A percentile compares a stretch with the other conserved stretches of the same genome.
Conservation (phyloP, 1,140 invertebrate species). For the Halotydeus destructor region DNA sequence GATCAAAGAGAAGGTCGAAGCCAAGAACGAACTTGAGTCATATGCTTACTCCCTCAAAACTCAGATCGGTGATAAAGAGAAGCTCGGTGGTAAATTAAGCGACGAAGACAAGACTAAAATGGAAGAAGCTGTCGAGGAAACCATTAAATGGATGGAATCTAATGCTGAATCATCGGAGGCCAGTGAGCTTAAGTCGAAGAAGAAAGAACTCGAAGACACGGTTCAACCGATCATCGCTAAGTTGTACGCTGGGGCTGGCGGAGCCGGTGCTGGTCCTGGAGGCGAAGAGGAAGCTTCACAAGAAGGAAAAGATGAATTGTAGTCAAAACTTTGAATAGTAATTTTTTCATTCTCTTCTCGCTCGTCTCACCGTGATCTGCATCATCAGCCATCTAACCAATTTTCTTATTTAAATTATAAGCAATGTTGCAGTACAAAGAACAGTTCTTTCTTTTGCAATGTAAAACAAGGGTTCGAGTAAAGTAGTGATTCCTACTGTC, state of each 20-base stretch:
- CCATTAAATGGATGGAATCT: constrained; percentile 94
- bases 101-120: constrained; percentile 87
- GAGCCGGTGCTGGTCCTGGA: constrained; percentile 17
- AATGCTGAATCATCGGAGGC: constrained; percentile 83
- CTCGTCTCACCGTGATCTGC: too few species aligned
- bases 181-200: constrained; percentile 86
- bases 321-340: too few species aligned
- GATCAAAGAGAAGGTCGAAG: constrained; percentile 86
- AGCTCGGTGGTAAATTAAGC: constrained; percentile 73
- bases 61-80: constrained; percentile 91
- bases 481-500: too few species aligned
- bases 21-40: constrained; percentile 67
- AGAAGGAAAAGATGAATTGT: constrained; percentile 2
- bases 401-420: too few species aligned
- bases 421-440: too few species aligned
- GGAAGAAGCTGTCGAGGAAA: constrained; percentile 78
- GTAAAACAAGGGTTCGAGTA: too few species aligned
- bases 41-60: constrained; percentile 97
- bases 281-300: not conserved
- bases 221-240: constrained; percentile 95
- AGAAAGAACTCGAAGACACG: constrained; percentile 86
- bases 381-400: too few species aligned
- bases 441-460: too few species aligned
- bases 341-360: too few species aligned
- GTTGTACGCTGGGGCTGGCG: constrained; percentile 41